Evolutionary conservation across 92 coral and sea anemone species (phyloP).

Genomic region (Parazoanthus darwini): DNA sequence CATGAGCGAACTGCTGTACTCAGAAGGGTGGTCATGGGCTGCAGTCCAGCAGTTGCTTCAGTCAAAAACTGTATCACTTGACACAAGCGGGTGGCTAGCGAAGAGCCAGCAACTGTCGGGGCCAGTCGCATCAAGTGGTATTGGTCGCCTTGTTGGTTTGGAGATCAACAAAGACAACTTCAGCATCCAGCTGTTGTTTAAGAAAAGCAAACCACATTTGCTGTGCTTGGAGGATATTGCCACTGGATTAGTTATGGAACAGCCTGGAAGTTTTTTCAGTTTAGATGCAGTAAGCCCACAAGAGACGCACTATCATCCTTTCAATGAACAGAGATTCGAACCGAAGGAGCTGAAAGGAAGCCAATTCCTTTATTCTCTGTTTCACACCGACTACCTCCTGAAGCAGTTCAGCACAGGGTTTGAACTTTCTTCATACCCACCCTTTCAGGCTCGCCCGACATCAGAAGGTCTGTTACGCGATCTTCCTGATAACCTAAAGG

Average conservation of each 20-base stretch:
- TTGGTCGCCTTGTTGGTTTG: constrained; percentile 46
- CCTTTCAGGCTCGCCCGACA: constrained; percentile 42
- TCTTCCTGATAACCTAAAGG: constrained; percentile 37
- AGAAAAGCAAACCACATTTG: constrained; percentile 27
- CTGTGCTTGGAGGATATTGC: constrained; percentile 58
- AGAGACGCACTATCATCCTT: constrained; percentile 45
- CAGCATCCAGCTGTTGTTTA: constrained; percentile 24
- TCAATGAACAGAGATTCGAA: constrained; percentile 30
- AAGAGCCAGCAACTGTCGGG: constrained; percentile 27
- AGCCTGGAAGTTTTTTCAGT: constrained; percentile 48
- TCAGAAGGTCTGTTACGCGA: constrained; percentile 33
- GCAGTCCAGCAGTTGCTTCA: constrained; percentile 49
- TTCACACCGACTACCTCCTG: constrained; percentile 56
- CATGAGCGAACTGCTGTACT: constrained; percentile 43
- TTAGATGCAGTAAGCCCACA: constrained; percentile 42
- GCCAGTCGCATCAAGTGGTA: constrained; percentile 42
- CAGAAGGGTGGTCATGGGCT: constrained; percentile 43
- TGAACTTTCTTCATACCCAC: constrained; percentile 45
- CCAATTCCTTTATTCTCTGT: constrained; percentile 35
- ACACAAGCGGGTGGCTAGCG: constrained; percentile 41
- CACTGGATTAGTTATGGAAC: constrained; percentile 27
- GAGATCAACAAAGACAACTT: constrained; percentile 38
- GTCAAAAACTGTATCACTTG: constrained; percentile 31
- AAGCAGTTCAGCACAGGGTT: constrained; percentile 54
- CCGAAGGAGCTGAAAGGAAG: constrained; percentile 47